phyloP scores from a whole-genome alignment of 2,113 vertebrate species.

The Rhynchomys soricoides region DNA sequence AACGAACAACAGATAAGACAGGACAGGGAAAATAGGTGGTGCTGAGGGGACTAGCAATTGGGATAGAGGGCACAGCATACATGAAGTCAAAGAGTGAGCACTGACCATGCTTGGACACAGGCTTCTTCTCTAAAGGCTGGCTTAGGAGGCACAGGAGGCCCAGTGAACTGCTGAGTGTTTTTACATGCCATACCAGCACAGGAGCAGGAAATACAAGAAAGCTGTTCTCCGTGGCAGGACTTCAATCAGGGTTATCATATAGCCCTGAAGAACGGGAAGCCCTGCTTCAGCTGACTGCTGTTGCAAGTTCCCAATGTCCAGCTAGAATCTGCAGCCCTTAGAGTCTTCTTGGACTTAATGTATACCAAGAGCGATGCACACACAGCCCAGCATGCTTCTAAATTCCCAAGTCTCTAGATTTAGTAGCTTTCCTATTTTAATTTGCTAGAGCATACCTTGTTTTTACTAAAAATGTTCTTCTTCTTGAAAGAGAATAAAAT shows the following conservation, averaged over 20 bases:
- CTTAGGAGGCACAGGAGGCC: not conserved
- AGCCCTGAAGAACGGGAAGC: not conserved
- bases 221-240: not conserved
- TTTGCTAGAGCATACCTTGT: constrained; percentile 88
- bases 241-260: not conserved
- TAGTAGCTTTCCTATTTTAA: constrained; percentile 19
- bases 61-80: not conserved
- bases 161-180: not conserved
- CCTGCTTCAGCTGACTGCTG: not conserved
- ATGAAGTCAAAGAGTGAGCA: not conserved
- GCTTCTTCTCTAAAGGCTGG: not conserved
- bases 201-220: not conserved
- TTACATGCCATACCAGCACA: not conserved
- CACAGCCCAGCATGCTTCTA: not conserved
- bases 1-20: not conserved
- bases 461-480: constrained; percentile 96
- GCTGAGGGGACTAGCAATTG: fast-evolving
- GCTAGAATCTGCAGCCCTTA: not conserved
- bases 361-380: not conserved
- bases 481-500: constrained; percentile 97
- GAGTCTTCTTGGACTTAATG: not conserved
- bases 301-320: not conserved
- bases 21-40: not conserved
- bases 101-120: not conserved
- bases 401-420: not conserved